Conservation (phyloP, 1,140 invertebrate species). For the Bemisia tabaci region DNA sequence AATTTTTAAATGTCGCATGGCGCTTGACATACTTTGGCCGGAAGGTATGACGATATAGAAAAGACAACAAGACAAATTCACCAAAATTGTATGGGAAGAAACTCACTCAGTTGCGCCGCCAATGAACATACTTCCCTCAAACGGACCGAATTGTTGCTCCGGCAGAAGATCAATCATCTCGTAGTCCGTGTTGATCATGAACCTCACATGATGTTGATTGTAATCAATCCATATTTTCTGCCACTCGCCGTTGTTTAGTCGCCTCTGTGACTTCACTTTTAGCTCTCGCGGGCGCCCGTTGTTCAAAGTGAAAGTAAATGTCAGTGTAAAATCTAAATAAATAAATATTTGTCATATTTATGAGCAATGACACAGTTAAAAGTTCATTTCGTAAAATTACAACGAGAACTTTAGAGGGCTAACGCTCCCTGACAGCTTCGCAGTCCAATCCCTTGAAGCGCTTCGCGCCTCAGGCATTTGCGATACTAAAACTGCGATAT, state of each 20-base stretch:
- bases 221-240: slow-evolving; percentile 91
- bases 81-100: no score
- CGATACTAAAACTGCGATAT: no score
- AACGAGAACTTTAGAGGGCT: no score
- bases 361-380: no score
- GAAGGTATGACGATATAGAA: no score
- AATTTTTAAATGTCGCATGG: no score
- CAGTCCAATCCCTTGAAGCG: no score
- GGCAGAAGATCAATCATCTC: slow-evolving; percentile 71
- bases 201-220: slow-evolving; percentile 83
- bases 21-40: no score
- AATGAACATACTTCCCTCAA: slow-evolving; percentile 85
- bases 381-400: no score
- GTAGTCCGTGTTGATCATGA: slow-evolving; percentile 79
- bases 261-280: slow-evolving; percentile 61
- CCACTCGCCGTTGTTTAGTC: slow-evolving; percentile 83
- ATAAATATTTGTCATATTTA: slow-evolving; percentile 4
- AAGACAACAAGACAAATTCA: no score
- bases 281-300: slow-evolving; percentile 62
- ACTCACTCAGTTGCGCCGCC: slow-evolving; percentile 76
- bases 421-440: no score
- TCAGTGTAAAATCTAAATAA: slow-evolving; percentile 56
- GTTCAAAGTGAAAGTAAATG: slow-evolving; percentile 80
- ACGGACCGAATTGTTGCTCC: slow-evolving; percentile 78
- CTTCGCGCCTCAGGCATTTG: no score